Percentiles rank a stretch among this genome's conserved stretches.
phyloP scores from a whole-genome alignment of 2,888 invertebrate species.

The Lepas anatifera region DNA sequence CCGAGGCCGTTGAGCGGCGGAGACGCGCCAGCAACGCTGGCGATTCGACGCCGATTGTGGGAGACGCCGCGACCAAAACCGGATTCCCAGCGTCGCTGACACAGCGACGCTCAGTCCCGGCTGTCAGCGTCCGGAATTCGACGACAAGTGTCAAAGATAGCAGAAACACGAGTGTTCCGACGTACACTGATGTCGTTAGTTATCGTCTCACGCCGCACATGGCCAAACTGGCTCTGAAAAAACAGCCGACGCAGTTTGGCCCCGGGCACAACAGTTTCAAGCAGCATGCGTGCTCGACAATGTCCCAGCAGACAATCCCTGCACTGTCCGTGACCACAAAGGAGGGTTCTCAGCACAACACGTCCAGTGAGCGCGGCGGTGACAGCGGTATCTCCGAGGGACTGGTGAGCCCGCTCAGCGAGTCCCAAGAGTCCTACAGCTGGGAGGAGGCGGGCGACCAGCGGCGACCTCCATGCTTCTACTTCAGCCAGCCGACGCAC shows the following conservation, averaged over 20 bases:
- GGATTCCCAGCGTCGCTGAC: not conserved
- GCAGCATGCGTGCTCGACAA: too few species aligned
- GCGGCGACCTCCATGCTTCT: not conserved
- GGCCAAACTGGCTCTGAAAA: not conserved
- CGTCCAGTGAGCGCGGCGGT: constrained; percentile 3
- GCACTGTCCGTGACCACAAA: too few species aligned
- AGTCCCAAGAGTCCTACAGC: constrained; percentile 3
- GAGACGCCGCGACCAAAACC: not conserved
- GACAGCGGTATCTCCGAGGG: constrained; percentile 7
- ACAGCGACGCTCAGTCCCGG: not conserved
- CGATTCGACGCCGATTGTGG: not conserved
- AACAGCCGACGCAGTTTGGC: too few species aligned
- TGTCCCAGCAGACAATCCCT: too few species aligned
- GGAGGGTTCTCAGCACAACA: not conserved
- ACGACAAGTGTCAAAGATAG: too few species aligned
- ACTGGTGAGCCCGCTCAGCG: not conserved
- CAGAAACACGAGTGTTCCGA: too few species aligned
- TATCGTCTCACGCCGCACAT: not conserved
- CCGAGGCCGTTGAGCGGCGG: not conserved
- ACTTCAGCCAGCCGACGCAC: not conserved
- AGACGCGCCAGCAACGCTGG: not conserved
- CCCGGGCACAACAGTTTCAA: too few species aligned
- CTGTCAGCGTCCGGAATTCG: too few species aligned
- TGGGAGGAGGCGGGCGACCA: not conserved
- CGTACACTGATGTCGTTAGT: not conserved